Base-by-base conservation (phyloP, 2,888 invertebrate genomes). In the Clusia tigrina region DNA sequence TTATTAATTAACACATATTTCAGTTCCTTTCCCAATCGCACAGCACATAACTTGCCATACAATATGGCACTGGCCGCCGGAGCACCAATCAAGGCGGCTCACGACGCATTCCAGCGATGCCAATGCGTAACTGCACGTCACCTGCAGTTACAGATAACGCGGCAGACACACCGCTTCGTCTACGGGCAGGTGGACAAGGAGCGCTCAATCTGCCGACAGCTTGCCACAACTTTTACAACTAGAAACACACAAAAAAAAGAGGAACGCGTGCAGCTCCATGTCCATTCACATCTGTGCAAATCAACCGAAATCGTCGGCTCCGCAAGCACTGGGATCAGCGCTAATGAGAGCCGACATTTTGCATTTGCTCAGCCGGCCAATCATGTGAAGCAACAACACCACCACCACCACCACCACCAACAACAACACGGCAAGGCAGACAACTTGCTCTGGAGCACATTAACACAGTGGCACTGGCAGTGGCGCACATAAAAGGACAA, bases 1-100 rank as follows among this genome's bases (percentile, higher is more conserved):
- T 65, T 63, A 57, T 58, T 68, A 64, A 68, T 68, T 68, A 67
- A 68, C 63, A 67, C 65, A 67, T 68, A 63, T 64, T 65, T 68
- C 12, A 32, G 32, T n/a, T n/a, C n/a, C n/a, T n/a, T n/a, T n/a
- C n/a, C 32, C 6, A 6, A 42, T 60, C 20, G 54, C 61, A 63
- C 60, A 60, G 54, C 58, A 38, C 52, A 65, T 58, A 63, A 60
- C 58, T 62, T 42, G 22, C 26, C 60, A 59, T 54, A 64, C 52
- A 42, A 42, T 42, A 42, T 42, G 42, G 42, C n/a, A 42, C 32
- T 42, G 42, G 42, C 32, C 32, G 5, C 5, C 12, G 12, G 32
- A 42, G 9, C 6, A 42, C n/a, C 42, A 42, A n/a, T n/a, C 42
- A 42, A 42, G 42, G n/a, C 42, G 42, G 42, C 3, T 32, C 12